Evolutionary conservation across 1,140 invertebrate genomes (phyloP), one percentile per base, ranked within the genome.

Genomic region (Ceratitis capitata): DNA sequence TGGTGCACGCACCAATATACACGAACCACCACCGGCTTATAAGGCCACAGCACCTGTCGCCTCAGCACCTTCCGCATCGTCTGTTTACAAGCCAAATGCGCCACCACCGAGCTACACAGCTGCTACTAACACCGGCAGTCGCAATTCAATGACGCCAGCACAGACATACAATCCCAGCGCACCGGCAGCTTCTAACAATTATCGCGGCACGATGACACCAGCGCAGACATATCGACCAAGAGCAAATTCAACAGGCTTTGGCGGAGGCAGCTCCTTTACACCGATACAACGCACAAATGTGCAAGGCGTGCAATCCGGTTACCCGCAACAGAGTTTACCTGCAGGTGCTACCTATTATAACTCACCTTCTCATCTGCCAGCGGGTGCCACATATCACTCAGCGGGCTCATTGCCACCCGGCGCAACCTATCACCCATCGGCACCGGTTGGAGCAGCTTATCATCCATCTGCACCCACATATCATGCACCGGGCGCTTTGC

Each of bases 1-100:
- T 14, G 90, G 89, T 0, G 89, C 90, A 3, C 88, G 84, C 56
- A 89, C 90, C 64, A 91, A 91, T 58, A 85, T 91, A 4, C 56
- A 91, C 49, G 90, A 91, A 29, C 88, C 86, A 19, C 88, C 90
- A 42, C 90, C 90, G 12, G 86, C 90, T 10, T 91, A 91, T 64
- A 90, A 89, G 85, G 89, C 90, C 0, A 90, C 87, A 69, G 87
- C 88, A 14, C 87, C 39, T 10, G 51, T 61, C 5, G 69, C 69
- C 23, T 45, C 69, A 19, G 51, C 51, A 35, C 69, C 69, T 4
- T 7, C 16, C 12, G 19, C 69, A 14, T 61, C 53, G 2, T 78
- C 69, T 0, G 69, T 35, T 3, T 78, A 78, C 39, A 78, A 42
- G 5, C 45, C n/a, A 26, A 88, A 89, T 84, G 88, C 87, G 0